Conservation (phyloP, 1,140 invertebrate species). For the Tetranychus urticae region DNA sequence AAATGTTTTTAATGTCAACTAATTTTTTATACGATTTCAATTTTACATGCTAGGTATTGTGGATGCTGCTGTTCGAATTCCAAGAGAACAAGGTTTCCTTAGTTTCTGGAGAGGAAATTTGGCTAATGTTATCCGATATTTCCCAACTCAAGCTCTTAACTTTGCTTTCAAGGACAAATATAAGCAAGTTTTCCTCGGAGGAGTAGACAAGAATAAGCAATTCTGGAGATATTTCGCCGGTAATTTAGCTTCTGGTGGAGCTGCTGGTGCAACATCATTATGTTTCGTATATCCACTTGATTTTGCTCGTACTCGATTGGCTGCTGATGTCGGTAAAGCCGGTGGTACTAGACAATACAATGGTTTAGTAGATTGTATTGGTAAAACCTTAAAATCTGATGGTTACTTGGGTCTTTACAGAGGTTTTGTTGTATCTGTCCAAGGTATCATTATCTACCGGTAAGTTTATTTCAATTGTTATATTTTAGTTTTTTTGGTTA, state of each 20-base stretch:
- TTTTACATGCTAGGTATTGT: constrained; percentile 33
- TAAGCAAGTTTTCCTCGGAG: constrained; percentile 40
- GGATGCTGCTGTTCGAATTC: constrained; percentile 63
- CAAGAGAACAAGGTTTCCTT: constrained; percentile 57
- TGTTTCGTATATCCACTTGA: constrained; percentile 87
- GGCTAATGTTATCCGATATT: constrained; percentile 76
- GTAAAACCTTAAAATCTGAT: constrained; percentile 66
- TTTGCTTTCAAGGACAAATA: constrained; percentile 70
- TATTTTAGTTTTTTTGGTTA: not conserved
- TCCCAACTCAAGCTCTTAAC: constrained; percentile 83
- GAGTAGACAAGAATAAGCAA: constrained; percentile 59
- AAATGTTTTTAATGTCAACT: not conserved
- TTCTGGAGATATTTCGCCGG: constrained; percentile 65
- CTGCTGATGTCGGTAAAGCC: constrained; percentile 57
- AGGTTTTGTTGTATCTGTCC: constrained; percentile 59
- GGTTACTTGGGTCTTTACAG: constrained; percentile 64
- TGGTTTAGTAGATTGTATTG: constrained; percentile 60
- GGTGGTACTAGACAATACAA: constrained; percentile 56
- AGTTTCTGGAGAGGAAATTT: constrained; percentile 87
- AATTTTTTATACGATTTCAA: not conserved
- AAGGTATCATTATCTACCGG: constrained; percentile 11
- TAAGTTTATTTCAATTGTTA: not conserved
- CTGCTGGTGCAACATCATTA: constrained; percentile 76
- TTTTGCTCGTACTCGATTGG: constrained; percentile 74
- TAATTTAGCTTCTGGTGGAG: constrained; percentile 74